Evolutionary conservation across 2,888 invertebrate species (phyloP).

Genomic region (Drosophila quinaria): DNA sequence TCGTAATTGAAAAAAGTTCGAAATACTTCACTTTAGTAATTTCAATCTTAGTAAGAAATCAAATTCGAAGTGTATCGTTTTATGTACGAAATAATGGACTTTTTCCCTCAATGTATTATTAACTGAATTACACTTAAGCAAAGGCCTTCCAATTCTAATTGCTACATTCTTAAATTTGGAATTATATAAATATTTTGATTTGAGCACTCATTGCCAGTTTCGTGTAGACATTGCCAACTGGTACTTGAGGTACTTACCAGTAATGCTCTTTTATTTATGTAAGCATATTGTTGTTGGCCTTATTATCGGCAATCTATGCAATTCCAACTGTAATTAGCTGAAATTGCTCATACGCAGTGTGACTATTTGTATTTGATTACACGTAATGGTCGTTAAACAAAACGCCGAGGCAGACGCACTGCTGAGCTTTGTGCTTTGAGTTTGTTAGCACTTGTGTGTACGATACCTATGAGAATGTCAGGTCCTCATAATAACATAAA

Average conservation of each 20-base stretch:
- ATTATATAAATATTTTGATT: neutral
- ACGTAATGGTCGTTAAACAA: constrained; percentile 54
- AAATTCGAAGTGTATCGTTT: no score
- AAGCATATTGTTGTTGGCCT: constrained; percentile 17
- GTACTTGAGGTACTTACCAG: constrained; percentile 14
- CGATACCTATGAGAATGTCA: constrained; percentile 7
- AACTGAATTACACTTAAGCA: no score
- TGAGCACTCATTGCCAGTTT: neutral
- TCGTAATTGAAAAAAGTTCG: no score
- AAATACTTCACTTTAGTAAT: no score
- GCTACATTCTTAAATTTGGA: no score
- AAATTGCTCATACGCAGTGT: constrained; percentile 35
- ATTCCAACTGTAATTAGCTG: constrained; percentile 38
- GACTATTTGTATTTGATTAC: constrained; percentile 33
- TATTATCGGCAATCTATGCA: constrained; percentile 24
- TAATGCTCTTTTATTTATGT: constrained; percentile 31
- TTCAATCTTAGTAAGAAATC: no score
- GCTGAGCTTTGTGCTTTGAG: constrained; percentile 1
- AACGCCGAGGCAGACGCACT: constrained; percentile 30
- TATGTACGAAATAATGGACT: no score
- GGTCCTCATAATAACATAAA: constrained; percentile 39
- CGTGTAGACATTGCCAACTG: neutral
- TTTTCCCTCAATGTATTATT: no score
- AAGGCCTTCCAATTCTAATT: no score
- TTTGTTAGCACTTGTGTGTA: constrained; percentile 8